Evolutionary conservation across 2,797 vertebrate species (phyloP).

Genomic region (Spea hammondii): DNA sequence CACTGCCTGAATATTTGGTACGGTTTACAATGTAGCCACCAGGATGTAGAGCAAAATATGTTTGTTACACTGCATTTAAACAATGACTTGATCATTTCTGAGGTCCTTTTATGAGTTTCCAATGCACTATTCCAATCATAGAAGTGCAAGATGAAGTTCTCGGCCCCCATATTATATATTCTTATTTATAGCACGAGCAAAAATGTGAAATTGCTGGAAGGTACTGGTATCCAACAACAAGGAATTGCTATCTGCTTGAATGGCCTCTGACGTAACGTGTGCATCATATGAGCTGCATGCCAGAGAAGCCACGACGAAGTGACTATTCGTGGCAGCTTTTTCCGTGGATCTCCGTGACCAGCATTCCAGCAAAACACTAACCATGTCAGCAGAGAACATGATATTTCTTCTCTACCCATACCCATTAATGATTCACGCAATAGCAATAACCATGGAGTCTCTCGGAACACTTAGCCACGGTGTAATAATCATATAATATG

Average conservation of each 20-base stretch:
- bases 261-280: neutral
- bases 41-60: neutral
- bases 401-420: too few relatives aligned
- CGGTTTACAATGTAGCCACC: neutral
- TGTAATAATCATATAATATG: too few relatives aligned
- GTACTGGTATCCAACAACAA: slow-evolving; percentile 27
- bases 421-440: too few relatives aligned
- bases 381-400: too few relatives aligned
- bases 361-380: too few relatives aligned
- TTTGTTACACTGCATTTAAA: too few relatives aligned
- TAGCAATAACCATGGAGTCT: too few relatives aligned
- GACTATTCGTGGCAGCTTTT: neutral
- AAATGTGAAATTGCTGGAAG: neutral
- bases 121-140: too few relatives aligned
- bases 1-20: neutral
- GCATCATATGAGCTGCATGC: neutral
- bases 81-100: too few relatives aligned
- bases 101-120: too few relatives aligned
- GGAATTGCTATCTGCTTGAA: neutral
- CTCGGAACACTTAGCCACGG: too few relatives aligned
- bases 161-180: neutral
- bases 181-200: neutral
- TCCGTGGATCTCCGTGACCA: too few relatives aligned
- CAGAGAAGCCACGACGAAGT: neutral
- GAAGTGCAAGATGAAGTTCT: neutral